Conservation (phyloP, 2,797 vertebrate genomes). For the Megaceryle alcyon region DNA sequence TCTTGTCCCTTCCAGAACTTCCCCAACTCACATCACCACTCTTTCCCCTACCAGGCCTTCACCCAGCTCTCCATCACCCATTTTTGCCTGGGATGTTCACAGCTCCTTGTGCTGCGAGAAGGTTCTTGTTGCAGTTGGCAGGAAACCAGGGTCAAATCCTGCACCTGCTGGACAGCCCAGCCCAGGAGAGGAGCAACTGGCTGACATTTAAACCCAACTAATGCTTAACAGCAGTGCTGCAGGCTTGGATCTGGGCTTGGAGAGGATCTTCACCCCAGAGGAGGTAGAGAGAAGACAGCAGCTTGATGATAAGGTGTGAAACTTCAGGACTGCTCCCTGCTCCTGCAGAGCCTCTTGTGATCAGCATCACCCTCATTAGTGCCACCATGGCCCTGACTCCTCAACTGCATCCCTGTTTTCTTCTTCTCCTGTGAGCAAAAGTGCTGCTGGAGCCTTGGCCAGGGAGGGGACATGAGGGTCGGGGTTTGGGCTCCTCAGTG, state of each 20-base stretch:
- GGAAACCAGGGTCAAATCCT: not conserved
- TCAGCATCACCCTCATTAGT: not conserved
- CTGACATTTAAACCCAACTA: not conserved
- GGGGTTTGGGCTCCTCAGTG: not conserved
- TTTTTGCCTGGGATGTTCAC: not conserved
- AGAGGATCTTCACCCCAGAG: not conserved
- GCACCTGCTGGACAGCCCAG: fast-evolving
- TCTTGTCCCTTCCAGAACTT: no score
- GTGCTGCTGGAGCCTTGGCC: no score
- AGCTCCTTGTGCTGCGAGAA: not conserved
- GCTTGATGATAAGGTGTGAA: not conserved
- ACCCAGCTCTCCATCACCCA: not conserved
- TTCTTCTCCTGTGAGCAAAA: no score
- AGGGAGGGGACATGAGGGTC: no score
- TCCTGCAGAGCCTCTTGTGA: not conserved
- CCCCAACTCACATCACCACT: not conserved
- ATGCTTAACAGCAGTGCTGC: fast-evolving
- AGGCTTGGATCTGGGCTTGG: not conserved
- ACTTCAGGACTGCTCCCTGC: fast-evolving
- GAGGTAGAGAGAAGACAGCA: not conserved
- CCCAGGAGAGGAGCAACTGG: not conserved
- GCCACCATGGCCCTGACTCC: no score
- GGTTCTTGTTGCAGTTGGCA: not conserved
- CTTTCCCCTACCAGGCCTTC: not conserved
- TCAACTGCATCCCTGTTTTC: no score